Evolutionary conservation across 2,888 invertebrate genomes (phyloP).

Genomic region (Barypeithes pellucidus): DNA sequence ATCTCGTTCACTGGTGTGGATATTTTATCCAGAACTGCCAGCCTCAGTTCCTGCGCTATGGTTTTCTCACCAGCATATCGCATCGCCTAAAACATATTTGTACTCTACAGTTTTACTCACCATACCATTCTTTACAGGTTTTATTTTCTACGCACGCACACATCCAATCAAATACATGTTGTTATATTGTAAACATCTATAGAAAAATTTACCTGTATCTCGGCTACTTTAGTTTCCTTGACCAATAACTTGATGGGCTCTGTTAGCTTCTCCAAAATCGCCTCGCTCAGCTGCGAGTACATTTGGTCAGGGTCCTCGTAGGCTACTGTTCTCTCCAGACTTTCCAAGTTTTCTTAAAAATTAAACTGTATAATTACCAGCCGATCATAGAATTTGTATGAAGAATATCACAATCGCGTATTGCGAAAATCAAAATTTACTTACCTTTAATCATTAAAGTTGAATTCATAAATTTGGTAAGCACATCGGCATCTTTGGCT

Average conservation of each 20-base stretch:
- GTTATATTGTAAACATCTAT: too few species aligned
- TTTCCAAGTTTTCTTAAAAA: constrained; percentile 66
- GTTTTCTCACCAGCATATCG: constrained; percentile 66
- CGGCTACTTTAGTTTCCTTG: constrained; percentile 64
- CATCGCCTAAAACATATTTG: constrained; percentile 57
- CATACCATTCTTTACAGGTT: too few species aligned
- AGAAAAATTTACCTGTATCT: constrained; percentile 59
- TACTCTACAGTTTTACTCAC: too few species aligned
- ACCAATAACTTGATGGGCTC: constrained; percentile 63
- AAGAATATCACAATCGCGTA: too few species aligned
- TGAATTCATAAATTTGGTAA: constrained; percentile 61
- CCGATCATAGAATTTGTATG: background rate
- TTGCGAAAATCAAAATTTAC: too few species aligned
- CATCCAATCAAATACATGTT: too few species aligned
- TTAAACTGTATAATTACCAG: background rate
- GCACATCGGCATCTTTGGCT: constrained; percentile 54
- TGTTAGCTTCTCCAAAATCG: constrained; percentile 63
- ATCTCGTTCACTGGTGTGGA: constrained; percentile 78
- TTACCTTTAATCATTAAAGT: constrained; percentile 69
- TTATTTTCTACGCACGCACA: too few species aligned
- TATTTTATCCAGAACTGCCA: constrained; percentile 78
- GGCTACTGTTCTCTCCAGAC: constrained; percentile 59
- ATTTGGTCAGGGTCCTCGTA: constrained; percentile 60
- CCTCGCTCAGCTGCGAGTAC: constrained; percentile 59
- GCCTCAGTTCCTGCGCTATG: constrained; percentile 67